phyloP scores from a whole-genome alignment of 2,888 invertebrate species.

The Dynastes hyllus region DNA sequence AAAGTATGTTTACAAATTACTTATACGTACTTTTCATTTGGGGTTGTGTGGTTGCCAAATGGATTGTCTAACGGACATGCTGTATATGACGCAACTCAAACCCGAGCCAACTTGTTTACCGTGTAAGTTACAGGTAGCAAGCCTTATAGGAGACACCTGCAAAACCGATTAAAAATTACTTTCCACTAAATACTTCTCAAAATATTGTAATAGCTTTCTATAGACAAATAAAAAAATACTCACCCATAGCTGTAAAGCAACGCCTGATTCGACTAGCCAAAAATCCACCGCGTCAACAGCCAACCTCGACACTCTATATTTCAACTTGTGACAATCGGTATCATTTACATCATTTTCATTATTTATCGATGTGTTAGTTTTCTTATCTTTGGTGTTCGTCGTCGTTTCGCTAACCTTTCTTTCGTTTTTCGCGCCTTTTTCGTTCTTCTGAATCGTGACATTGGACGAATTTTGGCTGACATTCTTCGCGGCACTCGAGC shows the following conservation, averaged over 20 bases:
- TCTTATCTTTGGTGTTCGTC: slow-evolving; percentile 49
- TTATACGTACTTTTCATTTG: slow-evolving; percentile 66
- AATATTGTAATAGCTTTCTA: no score
- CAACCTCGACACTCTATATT: slow-evolving; percentile 94
- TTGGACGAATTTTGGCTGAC: slow-evolving; percentile 42
- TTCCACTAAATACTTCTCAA: background rate
- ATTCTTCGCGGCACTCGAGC: slow-evolving; percentile 48
- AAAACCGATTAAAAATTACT: slow-evolving; percentile 55
- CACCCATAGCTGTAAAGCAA: slow-evolving; percentile 50
- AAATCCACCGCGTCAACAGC: slow-evolving; percentile 93
- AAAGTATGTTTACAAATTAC: background rate
- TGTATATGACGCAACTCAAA: slow-evolving; percentile 84
- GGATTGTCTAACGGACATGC: slow-evolving; percentile 67
- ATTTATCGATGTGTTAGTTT: slow-evolving; percentile 45
- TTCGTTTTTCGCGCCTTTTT: slow-evolving; percentile 49
- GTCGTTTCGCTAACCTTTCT: slow-evolving; percentile 55
- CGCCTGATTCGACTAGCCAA: slow-evolving; percentile 83
- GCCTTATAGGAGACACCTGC: slow-evolving; percentile 87
- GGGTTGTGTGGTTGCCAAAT: slow-evolving; percentile 70
- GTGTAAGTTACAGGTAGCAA: slow-evolving; percentile 96
- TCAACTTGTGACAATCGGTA: slow-evolving; percentile 74
- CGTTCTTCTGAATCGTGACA: slow-evolving; percentile 40
- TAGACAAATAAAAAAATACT: background rate
- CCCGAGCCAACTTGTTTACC: slow-evolving; percentile 93
- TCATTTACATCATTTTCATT: slow-evolving; percentile 59